These are phyloP conservation scores for Capitella teleta DNA, from an alignment of 1,140 invertebrate genomes.

Conservation along the genomic window DNA sequence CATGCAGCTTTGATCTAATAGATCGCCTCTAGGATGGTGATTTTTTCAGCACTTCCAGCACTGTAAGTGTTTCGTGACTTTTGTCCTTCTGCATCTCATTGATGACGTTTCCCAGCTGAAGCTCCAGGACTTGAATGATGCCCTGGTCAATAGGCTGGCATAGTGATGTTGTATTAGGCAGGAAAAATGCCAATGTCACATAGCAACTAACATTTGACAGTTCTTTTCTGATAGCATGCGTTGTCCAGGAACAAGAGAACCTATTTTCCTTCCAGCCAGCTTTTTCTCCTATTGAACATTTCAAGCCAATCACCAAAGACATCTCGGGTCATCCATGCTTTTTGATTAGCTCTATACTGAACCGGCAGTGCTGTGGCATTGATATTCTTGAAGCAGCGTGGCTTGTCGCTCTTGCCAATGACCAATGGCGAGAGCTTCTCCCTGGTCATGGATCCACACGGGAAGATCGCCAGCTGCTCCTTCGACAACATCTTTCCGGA, in stretches of 20 bases:
- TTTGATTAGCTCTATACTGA: slow-evolving; percentile 9
- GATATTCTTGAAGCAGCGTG: slow-evolving; percentile 17
- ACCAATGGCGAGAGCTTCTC: slow-evolving; percentile 14
- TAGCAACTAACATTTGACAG: background rate
- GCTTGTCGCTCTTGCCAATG: slow-evolving; percentile 16
- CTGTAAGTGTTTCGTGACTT: too few relatives aligned
- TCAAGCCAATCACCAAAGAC: slow-evolving; percentile 10
- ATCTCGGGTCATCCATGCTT: slow-evolving; percentile 16
- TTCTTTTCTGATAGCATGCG: background rate
- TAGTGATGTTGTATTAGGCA: background rate
- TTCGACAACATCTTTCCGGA: too few relatives aligned
- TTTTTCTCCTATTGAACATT: slow-evolving; percentile 8
- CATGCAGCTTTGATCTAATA: too few relatives aligned
- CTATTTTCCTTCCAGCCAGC: background rate
- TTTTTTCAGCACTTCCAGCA: too few relatives aligned
- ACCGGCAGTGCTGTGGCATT: slow-evolving; percentile 10
- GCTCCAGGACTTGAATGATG: too few relatives aligned
- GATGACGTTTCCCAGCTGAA: too few relatives aligned
- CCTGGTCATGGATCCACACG: too few relatives aligned
- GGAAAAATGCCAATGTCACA: background rate
- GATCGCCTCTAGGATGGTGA: too few relatives aligned
- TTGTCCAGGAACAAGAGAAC: background rate
- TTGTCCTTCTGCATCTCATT: too few relatives aligned
- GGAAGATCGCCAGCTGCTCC: too few relatives aligned
- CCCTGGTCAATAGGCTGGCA: too few relatives aligned